phyloP scores from a whole-genome alignment of 2,888 invertebrate genomes.

The Polietes domitor region DNA sequence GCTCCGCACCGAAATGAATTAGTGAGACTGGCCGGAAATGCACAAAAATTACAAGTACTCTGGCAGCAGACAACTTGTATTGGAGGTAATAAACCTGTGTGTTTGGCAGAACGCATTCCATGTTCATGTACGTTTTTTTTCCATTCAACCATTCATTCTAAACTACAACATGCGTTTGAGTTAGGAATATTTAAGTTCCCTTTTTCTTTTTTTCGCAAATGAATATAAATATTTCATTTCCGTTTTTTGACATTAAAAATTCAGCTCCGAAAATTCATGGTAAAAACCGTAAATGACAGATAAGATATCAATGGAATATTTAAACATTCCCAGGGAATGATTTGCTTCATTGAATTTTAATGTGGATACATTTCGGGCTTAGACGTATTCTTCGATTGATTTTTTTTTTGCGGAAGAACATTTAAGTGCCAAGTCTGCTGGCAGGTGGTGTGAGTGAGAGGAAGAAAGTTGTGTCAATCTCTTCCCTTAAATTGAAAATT shows the following conservation, averaged over 20 bases:
- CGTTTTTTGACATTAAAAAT: background rate
- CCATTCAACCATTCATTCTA: too few relatives aligned
- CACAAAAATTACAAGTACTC: too few relatives aligned
- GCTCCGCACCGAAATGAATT: background rate
- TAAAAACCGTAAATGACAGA: background rate
- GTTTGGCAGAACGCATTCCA: too few relatives aligned
- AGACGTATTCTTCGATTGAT: background rate
- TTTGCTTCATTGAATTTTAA: constrained; percentile 22
- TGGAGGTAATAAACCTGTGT: too few relatives aligned
- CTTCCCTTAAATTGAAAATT: background rate
- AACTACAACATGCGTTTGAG: too few relatives aligned
- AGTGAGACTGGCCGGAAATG: background rate
- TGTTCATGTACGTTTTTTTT: too few relatives aligned
- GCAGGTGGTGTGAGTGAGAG: too few relatives aligned
- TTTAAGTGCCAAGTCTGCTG: background rate
- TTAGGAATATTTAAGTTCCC: too few relatives aligned
- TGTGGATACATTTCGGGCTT: background rate
- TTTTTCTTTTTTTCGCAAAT: background rate
- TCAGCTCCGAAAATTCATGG: too few relatives aligned
- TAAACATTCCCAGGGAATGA: background rate
- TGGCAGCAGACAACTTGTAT: too few relatives aligned
- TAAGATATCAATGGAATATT: constrained; percentile 8
- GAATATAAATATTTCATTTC: background rate
- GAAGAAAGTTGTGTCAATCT: background rate
- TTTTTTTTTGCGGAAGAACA: background rate